A percentile compares a stretch with the other conserved stretches of the same genome.
phyloP scores from a whole-genome alignment of 2,797 vertebrate genomes.

The Acanthis flammea region DNA sequence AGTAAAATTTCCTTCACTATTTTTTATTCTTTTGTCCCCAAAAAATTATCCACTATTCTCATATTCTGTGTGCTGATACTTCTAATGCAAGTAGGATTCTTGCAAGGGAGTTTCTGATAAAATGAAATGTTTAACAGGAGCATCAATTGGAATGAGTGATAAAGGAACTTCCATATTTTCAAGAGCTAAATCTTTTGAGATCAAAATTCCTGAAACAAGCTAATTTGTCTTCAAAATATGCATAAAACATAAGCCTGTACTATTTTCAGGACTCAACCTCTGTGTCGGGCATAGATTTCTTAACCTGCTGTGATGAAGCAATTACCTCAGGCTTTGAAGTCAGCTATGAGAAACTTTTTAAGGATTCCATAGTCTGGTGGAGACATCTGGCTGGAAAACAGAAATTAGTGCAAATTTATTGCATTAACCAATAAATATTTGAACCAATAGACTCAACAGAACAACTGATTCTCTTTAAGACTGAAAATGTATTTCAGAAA shows the following conservation, averaged over 20 bases:
- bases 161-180: neutral
- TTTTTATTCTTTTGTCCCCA: neutral
- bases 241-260: slow-evolving; percentile 25
- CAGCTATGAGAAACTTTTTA: neutral
- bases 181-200: neutral
- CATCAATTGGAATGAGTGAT: neutral
- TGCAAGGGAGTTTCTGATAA: neutral
- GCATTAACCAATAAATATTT: neutral
- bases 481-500: neutral
- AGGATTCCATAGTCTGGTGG: slow-evolving; percentile 45
- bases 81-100: neutral
- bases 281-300: slow-evolving; percentile 3
- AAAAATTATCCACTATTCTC: neutral
- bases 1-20: neutral
- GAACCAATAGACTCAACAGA: neutral
- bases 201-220: slow-evolving; percentile 11
- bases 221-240: slow-evolving; percentile 33
- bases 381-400: slow-evolving; percentile 54
- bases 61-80: neutral
- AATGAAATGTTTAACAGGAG: neutral
- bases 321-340: slow-evolving; percentile 35
- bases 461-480: neutral
- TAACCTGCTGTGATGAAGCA: slow-evolving; percentile 35
- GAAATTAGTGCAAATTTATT: slow-evolving; percentile 23
- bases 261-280: neutral